Percentiles rank a stretch among this genome's conserved stretches.
Evolutionary conservation across 2,797 vertebrate species (phyloP).

Genomic region (Thamnophis elegans): DNA sequence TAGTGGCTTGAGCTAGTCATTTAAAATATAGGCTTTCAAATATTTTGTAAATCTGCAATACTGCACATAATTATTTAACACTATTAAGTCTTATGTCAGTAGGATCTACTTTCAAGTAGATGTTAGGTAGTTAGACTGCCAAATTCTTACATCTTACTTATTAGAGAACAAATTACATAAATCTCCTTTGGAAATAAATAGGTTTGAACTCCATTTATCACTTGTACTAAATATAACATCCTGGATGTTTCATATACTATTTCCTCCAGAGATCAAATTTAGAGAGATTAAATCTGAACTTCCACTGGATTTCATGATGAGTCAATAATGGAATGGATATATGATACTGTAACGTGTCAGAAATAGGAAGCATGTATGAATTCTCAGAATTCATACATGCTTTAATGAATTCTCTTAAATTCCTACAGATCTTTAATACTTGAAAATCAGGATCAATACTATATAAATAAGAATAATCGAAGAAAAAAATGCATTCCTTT

Average conservation of each 20-base stretch:
- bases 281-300: constrained; percentile 60
- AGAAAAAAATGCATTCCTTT: background rate
- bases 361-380: constrained; percentile 53
- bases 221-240: constrained; percentile 54
- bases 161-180: constrained; percentile 15
- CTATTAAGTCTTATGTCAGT: background rate
- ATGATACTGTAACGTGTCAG: constrained; percentile 52
- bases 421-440: background rate
- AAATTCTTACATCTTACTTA: constrained; percentile 14
- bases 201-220: constrained; percentile 7
- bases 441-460: background rate
- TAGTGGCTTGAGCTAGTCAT: background rate
- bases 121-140: background rate
- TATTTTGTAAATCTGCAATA: background rate
- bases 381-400: background rate
- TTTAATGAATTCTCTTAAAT: constrained; percentile 6
- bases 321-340: constrained; percentile 50
- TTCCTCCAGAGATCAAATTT: constrained; percentile 63
- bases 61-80: background rate
- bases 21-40: background rate
- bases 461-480: background rate
- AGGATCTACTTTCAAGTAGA: background rate
- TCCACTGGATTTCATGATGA: constrained; percentile 55
- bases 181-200: constrained; percentile 4
- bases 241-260: constrained; percentile 55